phyloP scores from a whole-genome alignment of 92 coral and sea anemone species.

The Umimayanthus chanpuru region DNA sequence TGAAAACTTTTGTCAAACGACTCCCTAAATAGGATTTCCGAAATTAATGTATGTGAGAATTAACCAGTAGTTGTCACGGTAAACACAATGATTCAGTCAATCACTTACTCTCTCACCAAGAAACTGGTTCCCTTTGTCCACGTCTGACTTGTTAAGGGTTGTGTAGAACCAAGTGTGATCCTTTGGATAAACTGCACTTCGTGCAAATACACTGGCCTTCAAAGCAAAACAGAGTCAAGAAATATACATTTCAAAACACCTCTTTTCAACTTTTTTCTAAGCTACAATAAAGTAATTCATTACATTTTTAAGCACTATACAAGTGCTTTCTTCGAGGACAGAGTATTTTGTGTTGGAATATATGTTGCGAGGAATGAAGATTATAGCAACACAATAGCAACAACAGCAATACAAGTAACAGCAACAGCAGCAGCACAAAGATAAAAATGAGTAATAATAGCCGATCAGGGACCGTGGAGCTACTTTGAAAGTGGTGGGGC shows the following conservation, averaged over 20 bases:
- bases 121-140: constrained; percentile 36
- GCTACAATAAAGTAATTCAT: not conserved
- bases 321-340: too few relatives aligned
- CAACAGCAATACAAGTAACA: too few relatives aligned
- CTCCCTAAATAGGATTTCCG: not conserved
- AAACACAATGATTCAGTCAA: not conserved
- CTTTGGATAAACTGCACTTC: constrained; percentile 62
- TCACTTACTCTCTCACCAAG: constrained; percentile 21
- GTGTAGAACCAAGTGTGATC: constrained; percentile 66
- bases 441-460: too few relatives aligned
- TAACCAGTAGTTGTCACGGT: not conserved
- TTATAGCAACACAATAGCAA: too few relatives aligned
- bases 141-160: constrained; percentile 45
- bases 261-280: not conserved
- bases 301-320: too few relatives aligned
- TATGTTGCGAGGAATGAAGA: too few relatives aligned
- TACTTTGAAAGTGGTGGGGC: too few relatives aligned
- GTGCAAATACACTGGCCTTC: constrained; percentile 44
- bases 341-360: too few relatives aligned
- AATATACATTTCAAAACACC: not conserved
- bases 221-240: not conserved
- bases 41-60: constrained; percentile 19
- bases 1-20: too few relatives aligned
- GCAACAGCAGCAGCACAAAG: too few relatives aligned
- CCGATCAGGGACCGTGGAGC: too few relatives aligned